Conservation (phyloP, 2,113 vertebrate genomes). For the Tychaedon coryphoeus region DNA sequence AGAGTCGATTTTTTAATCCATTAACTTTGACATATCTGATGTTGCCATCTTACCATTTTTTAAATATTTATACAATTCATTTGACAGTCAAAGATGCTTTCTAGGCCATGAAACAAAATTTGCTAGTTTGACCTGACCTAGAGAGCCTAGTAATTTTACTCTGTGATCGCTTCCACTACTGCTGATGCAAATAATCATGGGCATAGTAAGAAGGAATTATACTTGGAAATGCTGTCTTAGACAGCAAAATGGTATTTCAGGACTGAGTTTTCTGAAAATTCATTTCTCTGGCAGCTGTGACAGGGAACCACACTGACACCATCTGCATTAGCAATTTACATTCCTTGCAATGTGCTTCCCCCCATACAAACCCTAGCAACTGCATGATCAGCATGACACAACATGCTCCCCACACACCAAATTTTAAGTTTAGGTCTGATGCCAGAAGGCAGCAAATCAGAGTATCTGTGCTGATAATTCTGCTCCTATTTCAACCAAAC, state of each 20-base stretch:
- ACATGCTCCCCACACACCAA: neutral
- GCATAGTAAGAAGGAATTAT: neutral
- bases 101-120: neutral
- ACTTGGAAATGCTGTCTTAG: neutral
- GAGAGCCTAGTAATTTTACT: neutral
- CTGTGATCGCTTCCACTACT: neutral
- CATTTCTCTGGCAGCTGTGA: neutral
- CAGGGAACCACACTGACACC: neutral
- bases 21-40: neutral
- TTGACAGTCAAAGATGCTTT: neutral
- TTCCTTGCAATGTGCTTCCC: neutral
- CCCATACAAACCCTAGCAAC: neutral
- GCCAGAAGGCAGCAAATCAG: neutral
- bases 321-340: neutral
- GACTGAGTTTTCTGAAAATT: neutral
- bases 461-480: neutral
- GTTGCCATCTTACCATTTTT: neutral
- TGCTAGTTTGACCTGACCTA: neutral
- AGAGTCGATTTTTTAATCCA: neutral
- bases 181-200: neutral
- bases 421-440: neutral
- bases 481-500: neutral
- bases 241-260: neutral
- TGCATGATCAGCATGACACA: neutral
- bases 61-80: neutral